Conservation (phyloP, 2,797 vertebrate genomes). For the Enteromius treurensis region DNA sequence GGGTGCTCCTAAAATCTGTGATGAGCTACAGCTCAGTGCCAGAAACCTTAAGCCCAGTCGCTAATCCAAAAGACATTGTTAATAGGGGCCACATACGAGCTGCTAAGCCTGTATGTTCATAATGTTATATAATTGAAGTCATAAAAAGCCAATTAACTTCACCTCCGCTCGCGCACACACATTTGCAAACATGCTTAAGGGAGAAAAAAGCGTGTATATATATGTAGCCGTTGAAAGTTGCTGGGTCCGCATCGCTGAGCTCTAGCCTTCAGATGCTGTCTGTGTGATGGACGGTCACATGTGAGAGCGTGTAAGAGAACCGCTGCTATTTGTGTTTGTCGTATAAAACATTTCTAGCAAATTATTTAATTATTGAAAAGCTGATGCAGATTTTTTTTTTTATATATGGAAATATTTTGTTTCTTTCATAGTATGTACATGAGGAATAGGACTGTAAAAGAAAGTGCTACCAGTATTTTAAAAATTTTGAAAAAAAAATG, state of each 20-base stretch:
- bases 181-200: slow-evolving; percentile 20
- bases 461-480: too few relatives aligned
- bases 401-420: not conserved
- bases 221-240: slow-evolving; percentile 28
- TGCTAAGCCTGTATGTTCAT: slow-evolving; percentile 85
- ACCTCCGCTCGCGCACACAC: slow-evolving; percentile 56
- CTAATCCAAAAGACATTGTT: slow-evolving; percentile 85
- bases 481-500: not conserved
- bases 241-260: slow-evolving; percentile 33
- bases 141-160: slow-evolving; percentile 87
- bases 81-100: slow-evolving; percentile 85
- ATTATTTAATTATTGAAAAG: not conserved
- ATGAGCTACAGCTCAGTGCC: slow-evolving; percentile 70
- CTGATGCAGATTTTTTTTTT: not conserved
- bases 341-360: not conserved
- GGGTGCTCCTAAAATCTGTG: slow-evolving; percentile 64
- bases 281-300: slow-evolving; percentile 24
- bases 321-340: not conserved
- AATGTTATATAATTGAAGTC: slow-evolving; percentile 88
- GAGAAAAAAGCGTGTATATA: not conserved
- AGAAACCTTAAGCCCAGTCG: slow-evolving; percentile 81
- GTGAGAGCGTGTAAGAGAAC: not conserved
- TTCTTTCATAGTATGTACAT: too few relatives aligned
- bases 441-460: too few relatives aligned
- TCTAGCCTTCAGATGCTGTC: slow-evolving; percentile 31